Evolutionary conservation across 2,113 vertebrate species (phyloP), one percentile per base, ranked within the genome.

Genomic region (Scomber colias): DNA sequence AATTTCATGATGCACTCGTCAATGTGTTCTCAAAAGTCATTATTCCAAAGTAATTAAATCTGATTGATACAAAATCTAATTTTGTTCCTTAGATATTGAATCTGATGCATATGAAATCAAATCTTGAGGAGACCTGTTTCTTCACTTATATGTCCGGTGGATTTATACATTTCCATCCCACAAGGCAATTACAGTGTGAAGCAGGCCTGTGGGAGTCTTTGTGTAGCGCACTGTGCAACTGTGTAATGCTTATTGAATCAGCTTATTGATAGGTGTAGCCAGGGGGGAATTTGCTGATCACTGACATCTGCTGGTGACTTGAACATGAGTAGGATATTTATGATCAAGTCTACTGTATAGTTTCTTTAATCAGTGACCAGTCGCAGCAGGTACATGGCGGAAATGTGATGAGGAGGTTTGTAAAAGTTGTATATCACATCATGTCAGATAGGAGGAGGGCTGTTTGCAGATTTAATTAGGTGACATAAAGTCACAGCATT

Each of bases 71-170:
- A 24, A 82, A 93, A 93, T 86, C 40, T 12, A 87, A 92, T 92
- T 85, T 71, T 11, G 46, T 16, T 63, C 61, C 83, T 11, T 14
- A 64, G 83, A 90, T 83, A 89, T 66, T 71, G 79, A 87, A 88
- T 89, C 82, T 90, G 82, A 87, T 90, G 85, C 84, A 90, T 46
- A 64, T 76, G 46, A 82, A 93, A 93, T 93, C 82, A 73, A 92
- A 93, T 93, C 87, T 90, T 21, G 10, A 19, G 70, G 81, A 78
- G 85, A 77, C n/a, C 89, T 93, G 89, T 86, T 87, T 90, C 88
- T 92, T 88, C 89, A 92, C 89, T 87, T 89, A 76, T 64, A 76
- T 69, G 62, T 89, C 90, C 70, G 51, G 31, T 77, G 71, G 83
- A 90, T 89, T 90, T 85, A 86, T 90, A 84, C 46, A 62, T 77